Percentiles rank a stretch among this genome's conserved stretches.
phyloP scores from a whole-genome alignment of 1,140 invertebrate species.

The Aethina tumida region DNA sequence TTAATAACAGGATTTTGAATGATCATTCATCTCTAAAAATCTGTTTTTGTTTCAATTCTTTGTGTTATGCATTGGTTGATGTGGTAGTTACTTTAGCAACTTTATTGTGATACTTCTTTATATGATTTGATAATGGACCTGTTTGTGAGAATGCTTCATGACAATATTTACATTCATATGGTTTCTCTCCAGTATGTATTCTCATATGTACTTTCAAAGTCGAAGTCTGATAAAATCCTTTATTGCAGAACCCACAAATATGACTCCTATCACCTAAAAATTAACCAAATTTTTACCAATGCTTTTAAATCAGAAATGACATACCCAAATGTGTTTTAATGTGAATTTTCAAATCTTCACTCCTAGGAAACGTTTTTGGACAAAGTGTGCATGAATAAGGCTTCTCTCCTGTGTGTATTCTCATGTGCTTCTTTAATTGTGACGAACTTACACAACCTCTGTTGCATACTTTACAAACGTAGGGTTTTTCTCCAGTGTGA shows the following conservation, averaged over 20 bases:
- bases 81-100: too few relatives aligned
- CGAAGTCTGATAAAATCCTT: conserved; percentile 31
- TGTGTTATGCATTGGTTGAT: too few relatives aligned
- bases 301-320: neutral
- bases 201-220: conserved; percentile 35
- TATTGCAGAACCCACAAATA: conserved; percentile 29
- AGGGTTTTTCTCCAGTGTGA: conserved; percentile 57
- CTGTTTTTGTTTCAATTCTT: too few relatives aligned
- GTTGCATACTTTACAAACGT: conserved; percentile 48
- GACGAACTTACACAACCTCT: conserved; percentile 29
- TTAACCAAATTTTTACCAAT: conserved; percentile 1
- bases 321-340: conserved; percentile 31
- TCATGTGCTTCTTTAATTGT: conserved; percentile 37
- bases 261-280: conserved; percentile 28
- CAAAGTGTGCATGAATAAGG: conserved; percentile 31
- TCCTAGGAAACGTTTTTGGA: conserved; percentile 29
- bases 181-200: conserved; percentile 32
- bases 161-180: conserved; percentile 31
- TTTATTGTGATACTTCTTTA: too few relatives aligned
- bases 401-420: conserved; percentile 34
- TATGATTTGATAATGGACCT: conserved; percentile 29
- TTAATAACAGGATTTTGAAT: too few relatives aligned
- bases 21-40: too few relatives aligned
- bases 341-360: conserved; percentile 29
- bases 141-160: conserved; percentile 32